phyloP scores from a whole-genome alignment of 2,797 vertebrate genomes.

The Hozukius guyotensis region DNA sequence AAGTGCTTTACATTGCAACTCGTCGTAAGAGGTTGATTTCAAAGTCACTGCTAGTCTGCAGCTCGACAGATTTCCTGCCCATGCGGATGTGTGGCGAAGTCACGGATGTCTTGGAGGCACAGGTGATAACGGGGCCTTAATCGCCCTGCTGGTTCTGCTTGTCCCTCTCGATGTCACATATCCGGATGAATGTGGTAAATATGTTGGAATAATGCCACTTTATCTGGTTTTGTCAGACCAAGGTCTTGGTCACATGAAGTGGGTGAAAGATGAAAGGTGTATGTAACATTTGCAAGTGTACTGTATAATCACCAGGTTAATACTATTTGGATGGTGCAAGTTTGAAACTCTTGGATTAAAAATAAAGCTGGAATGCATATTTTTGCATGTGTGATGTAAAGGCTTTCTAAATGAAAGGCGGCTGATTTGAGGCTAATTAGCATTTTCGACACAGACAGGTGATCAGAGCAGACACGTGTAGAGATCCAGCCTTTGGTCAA shows the following conservation, averaged over 20 bases:
- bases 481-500: constrained; percentile 47
- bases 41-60: constrained; percentile 80
- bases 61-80: constrained; percentile 84
- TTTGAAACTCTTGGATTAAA: constrained; percentile 86
- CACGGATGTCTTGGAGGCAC: constrained; percentile 80
- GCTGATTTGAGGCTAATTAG: constrained; percentile 67
- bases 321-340: constrained; percentile 81
- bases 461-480: constrained; percentile 50
- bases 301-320: constrained; percentile 82
- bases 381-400: constrained; percentile 77
- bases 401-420: constrained; percentile 53
- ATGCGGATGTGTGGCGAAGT: constrained; percentile 72
- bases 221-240: constrained; percentile 83
- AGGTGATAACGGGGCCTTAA: constrained; percentile 84
- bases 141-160: constrained; percentile 82
- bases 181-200: constrained; percentile 83
- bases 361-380: constrained; percentile 83
- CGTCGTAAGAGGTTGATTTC: constrained; percentile 78
- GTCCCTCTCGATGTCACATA: constrained; percentile 83
- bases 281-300: constrained; percentile 61
- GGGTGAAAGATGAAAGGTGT: constrained; percentile 82
- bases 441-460: constrained; percentile 61
- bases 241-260: constrained; percentile 75
- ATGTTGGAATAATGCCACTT: constrained; percentile 77
- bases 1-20: constrained; percentile 71